Evolutionary conservation across 2,888 invertebrate species (phyloP), one percentile per base, ranked within the genome.

Genomic region (Aricia artaxerxes): DNA sequence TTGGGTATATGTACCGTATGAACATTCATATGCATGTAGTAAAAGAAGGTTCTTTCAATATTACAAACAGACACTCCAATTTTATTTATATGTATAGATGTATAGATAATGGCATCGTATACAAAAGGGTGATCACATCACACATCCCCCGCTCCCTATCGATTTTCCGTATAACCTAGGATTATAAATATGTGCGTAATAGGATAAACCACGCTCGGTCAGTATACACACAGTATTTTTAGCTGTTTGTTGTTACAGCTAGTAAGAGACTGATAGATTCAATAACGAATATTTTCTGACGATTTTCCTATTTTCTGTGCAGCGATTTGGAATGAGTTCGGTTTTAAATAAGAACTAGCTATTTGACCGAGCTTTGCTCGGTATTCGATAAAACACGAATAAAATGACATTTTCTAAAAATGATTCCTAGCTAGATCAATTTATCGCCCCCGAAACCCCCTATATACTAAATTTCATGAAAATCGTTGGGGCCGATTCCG

Each of bases 181-280:
- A 75, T 75, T 75, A 69, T 64, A 73, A 73, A 73, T 73, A 73
- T 49, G 44, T 24, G 7, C 75, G 49, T 75, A 44, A 44, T 75
- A 75, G 11, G 75, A 24, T 75, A 49, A 75, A 75, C 75, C 44
- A 49, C 75, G 75, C 75, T 49, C 75, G 49, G 31, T 24, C 44
- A 44, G 9, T 11, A 16, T 40, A n/a, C 44, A 11, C 31, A 11
- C 31, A 5, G 13, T 69, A 35, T 35, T 69, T 69, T 69, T 69
- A 69, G 31, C 9, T 31, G 11, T 69, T 69, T 69, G 35, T 69
- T 69, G 31, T 38, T 69, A 38, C 13, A 53, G 13, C 57, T 57
- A 57, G 16, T 4, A 57, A 13, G 53, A 53, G 11, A 53, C 53
- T 53, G 57, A 16, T 57, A 16, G 16, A 57, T 16, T 57, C 57